Percentiles rank a stretch among this genome's conserved stretches.
These are phyloP conservation scores for Danionella cerebrum DNA, from an alignment of 2,113 vertebrate species.

Conservation along the genomic window DNA sequence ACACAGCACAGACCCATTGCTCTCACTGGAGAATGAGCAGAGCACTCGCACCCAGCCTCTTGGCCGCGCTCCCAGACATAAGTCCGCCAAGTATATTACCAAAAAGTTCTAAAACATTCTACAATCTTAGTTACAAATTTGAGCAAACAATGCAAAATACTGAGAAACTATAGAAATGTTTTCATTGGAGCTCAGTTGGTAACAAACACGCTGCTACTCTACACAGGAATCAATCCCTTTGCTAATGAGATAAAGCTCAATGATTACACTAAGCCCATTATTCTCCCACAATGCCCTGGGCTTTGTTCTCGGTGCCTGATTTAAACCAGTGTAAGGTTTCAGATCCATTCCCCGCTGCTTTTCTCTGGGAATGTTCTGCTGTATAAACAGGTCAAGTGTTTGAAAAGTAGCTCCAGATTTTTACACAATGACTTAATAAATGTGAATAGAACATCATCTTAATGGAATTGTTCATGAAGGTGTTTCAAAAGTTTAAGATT, in stretches of 20 bases:
- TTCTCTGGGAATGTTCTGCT: background rate
- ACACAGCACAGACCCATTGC: no score
- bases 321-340: background rate
- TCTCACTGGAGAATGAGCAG: no score
- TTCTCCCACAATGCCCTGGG: slow-evolving; percentile 8
- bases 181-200: no score
- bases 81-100: no score
- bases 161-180: background rate
- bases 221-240: background rate
- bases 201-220: no score
- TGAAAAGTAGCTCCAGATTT: background rate
- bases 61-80: no score
- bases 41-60: no score
- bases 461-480: background rate
- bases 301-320: background rate
- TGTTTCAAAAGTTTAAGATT: background rate
- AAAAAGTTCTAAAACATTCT: no score
- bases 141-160: no score
- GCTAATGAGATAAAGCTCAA: slow-evolving; percentile 36
- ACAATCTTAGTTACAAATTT: no score
- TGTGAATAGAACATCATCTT: no score
- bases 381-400: background rate
- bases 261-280: slow-evolving; percentile 42
- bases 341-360: background rate
- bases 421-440: no score